Evolutionary conservation across 2,797 vertebrate genomes (phyloP).

Genomic region (Apodemus agrarius): DNA sequence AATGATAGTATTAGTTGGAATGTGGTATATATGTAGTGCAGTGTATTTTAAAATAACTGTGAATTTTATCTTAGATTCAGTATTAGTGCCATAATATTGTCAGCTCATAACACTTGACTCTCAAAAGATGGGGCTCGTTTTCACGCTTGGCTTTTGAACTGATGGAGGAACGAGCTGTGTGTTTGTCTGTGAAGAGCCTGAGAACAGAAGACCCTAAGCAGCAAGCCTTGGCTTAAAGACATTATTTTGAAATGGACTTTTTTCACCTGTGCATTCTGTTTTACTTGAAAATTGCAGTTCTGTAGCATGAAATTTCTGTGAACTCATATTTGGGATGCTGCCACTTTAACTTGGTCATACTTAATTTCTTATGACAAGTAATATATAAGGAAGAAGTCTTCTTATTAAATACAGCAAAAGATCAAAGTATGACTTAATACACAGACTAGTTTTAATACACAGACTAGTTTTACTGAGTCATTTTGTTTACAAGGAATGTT

Average conservation of each 20-base stretch:
- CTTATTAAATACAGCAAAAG: not conserved
- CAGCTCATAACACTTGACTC: not conserved
- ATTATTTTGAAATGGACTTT: not conserved
- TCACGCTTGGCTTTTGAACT: conserved; percentile 7
- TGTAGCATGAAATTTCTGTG: not conserved
- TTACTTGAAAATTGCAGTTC: not conserved
- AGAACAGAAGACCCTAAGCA: not conserved
- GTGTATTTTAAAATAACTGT: not conserved
- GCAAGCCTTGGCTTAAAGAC: not conserved
- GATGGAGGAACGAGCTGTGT: not conserved
- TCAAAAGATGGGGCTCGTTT: not conserved
- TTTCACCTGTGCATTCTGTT: not conserved
- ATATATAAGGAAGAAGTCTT: not conserved
- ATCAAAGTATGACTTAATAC: not conserved
- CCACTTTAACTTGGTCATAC: not conserved
- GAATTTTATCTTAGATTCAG: conserved; percentile 12
- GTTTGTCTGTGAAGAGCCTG: not conserved
- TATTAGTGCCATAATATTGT: not conserved
- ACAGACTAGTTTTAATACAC: not conserved
- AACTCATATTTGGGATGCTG: not conserved
- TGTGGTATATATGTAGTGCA: not conserved
- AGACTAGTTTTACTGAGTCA: not conserved
- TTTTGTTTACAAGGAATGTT: not conserved
- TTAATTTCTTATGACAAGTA: not conserved
- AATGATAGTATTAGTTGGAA: not conserved